phyloP scores from a whole-genome alignment of 1,140 invertebrate genomes.

The Ectropis grisescens region DNA sequence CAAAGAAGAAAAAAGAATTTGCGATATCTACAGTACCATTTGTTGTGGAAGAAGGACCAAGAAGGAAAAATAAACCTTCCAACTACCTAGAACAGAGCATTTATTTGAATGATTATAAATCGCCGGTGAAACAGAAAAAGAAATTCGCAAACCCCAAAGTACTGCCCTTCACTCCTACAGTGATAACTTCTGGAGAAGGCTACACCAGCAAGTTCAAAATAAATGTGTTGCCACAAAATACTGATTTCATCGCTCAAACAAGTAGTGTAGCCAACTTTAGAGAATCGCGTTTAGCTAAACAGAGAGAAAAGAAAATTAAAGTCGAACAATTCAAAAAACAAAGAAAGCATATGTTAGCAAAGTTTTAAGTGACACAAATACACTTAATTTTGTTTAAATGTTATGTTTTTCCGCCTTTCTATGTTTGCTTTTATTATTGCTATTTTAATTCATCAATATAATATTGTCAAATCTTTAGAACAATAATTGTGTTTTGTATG shows the following conservation, averaged over 20 bases:
- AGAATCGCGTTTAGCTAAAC: constrained; percentile 31
- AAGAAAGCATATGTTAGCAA: constrained; percentile 45
- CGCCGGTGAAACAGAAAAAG: constrained; percentile 21
- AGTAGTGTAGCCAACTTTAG: constrained; percentile 32
- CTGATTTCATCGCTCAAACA: constrained; percentile 38
- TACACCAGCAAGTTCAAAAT: constrained; percentile 53
- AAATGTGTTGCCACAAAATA: constrained; percentile 31
- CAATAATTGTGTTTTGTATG: no score
- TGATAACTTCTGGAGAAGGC: constrained; percentile 35
- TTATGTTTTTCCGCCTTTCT: constrained; percentile 13
- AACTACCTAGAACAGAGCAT: constrained; percentile 55
- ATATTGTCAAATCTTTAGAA: no score
- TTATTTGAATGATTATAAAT: constrained; percentile 30
- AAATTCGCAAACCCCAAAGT: constrained; percentile 40
- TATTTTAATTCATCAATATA: no score
- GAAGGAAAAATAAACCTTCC: constrained; percentile 41
- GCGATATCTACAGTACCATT: constrained; percentile 41
- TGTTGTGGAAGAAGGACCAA: constrained; percentile 32
- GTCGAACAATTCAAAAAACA: constrained; percentile 44
- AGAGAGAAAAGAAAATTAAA: constrained; percentile 34
- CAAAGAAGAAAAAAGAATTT: constrained; percentile 16
- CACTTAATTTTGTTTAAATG: no score
- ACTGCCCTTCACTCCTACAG: constrained; percentile 46
- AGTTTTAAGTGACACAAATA: constrained; percentile 43
- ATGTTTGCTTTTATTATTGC: constrained; percentile 1